These are phyloP conservation scores for Columba livia DNA, from an alignment of 2,113 vertebrate species.

Conservation along the genomic window DNA sequence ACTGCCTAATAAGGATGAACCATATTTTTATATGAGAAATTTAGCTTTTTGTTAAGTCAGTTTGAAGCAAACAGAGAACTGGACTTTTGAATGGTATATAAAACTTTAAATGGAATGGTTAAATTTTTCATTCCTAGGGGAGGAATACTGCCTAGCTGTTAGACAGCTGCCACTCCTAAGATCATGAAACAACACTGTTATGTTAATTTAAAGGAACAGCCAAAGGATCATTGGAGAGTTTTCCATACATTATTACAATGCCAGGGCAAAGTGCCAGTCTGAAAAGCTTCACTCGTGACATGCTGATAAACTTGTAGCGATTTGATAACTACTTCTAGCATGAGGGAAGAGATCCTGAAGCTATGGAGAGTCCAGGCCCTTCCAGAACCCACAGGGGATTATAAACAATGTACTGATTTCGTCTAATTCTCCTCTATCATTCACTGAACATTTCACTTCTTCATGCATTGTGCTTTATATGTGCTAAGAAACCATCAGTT, in stretches of 20 bases:
- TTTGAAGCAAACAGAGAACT: neutral
- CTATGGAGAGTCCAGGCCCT: neutral
- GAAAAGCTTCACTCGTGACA: neutral
- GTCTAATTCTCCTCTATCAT: neutral
- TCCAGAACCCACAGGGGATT: neutral
- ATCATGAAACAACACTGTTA: neutral
- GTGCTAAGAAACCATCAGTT: neutral
- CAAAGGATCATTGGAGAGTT: neutral
- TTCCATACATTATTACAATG: neutral
- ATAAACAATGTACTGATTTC: neutral
- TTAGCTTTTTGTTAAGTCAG: neutral
- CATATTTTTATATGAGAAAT: neutral
- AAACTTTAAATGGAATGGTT: neutral
- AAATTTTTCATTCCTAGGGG: neutral
- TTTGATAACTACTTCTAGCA: neutral
- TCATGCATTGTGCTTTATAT: neutral
- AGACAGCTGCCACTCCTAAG: neutral
- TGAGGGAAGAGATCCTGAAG: neutral
- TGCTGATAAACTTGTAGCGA: neutral
- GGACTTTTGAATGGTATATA: neutral
- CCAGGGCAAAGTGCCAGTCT: neutral
- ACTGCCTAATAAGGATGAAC: neutral
- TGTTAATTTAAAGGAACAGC: neutral
- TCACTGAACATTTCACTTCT: neutral
- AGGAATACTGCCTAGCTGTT: neutral